These are phyloP conservation scores for Erannis defoliaria DNA, from an alignment of 2,888 invertebrate genomes.

Conservation along the genomic window DNA sequence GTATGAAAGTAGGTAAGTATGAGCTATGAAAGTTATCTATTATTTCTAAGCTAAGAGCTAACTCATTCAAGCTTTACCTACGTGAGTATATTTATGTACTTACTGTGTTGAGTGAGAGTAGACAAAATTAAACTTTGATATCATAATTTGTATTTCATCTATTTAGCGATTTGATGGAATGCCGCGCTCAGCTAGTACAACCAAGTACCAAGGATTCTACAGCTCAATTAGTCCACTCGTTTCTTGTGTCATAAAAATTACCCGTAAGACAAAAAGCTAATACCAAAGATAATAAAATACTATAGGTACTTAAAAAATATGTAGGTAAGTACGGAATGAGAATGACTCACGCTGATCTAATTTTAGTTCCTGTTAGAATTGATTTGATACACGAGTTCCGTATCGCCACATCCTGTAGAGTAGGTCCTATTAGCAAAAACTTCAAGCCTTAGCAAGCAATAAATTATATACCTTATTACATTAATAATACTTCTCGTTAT, in stretches of 20 bases:
- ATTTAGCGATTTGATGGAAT: not conserved
- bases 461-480: not conserved
- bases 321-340: constrained; percentile 28
- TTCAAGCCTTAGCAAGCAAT: not conserved
- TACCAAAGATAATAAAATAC: too few species aligned
- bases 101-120: too few species aligned
- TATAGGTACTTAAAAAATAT: constrained; percentile 28
- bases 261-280: constrained; percentile 38
- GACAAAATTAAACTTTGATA: too few species aligned
- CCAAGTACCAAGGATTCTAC: constrained; percentile 12
- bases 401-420: constrained; percentile 37
- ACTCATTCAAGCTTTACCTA: too few species aligned
- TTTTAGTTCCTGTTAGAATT: constrained; percentile 40
- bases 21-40: too few species aligned
- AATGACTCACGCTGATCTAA: constrained; percentile 39
- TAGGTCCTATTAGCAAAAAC: constrained; percentile 38
- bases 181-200: not conserved
- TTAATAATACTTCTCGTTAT: not conserved
- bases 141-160: too few species aligned
- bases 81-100: too few species aligned
- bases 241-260: constrained; percentile 30
- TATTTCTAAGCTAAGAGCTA: too few species aligned
- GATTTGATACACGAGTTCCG: constrained; percentile 29
- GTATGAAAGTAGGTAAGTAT: too few species aligned
- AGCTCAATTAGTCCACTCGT: constrained; percentile 17